Evolutionary conservation across 2,888 invertebrate genomes (phyloP).

Genomic region (Cartodere bifasciata): DNA sequence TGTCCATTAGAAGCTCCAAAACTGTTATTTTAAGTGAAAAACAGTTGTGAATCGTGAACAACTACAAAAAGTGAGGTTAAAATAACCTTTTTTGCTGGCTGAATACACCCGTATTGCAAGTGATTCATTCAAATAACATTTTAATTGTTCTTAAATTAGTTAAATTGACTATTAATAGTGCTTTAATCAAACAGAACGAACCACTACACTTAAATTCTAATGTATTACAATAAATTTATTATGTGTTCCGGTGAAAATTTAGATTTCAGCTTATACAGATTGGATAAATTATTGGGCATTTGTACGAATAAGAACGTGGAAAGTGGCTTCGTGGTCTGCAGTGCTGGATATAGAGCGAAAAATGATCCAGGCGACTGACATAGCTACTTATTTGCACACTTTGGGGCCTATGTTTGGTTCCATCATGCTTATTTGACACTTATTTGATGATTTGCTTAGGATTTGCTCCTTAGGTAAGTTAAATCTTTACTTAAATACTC

Average conservation of each 20-base stretch:
- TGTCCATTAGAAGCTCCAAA: conserved; percentile 34
- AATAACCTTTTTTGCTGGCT: conserved; percentile 4
- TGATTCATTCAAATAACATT: too few relatives aligned
- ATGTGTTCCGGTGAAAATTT: conserved; percentile 27
- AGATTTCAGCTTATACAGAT: conserved; percentile 20
- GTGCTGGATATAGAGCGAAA: conserved; percentile 32
- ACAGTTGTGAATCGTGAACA: conserved; percentile 15
- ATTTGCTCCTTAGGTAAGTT: too few relatives aligned
- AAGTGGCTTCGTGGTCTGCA: conserved; percentile 28
- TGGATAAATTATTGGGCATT: conserved; percentile 28
- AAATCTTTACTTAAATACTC: too few relatives aligned
- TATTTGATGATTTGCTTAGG: conserved; percentile 24
- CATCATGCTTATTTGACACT: conserved; percentile 29
- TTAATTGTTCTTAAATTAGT: too few relatives aligned
- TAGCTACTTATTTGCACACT: too few relatives aligned
- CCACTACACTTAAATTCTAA: too few relatives aligned
- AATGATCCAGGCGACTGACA: conserved; percentile 51
- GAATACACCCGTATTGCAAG: too few relatives aligned
- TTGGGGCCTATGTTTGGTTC: conserved; percentile 20
- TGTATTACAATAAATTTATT: conserved; percentile 19
- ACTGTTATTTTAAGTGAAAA: conserved; percentile 22
- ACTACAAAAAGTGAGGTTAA: conserved; percentile 23
- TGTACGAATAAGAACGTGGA: conserved; percentile 29
- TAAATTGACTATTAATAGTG: too few relatives aligned
- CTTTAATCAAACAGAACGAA: too few relatives aligned